phyloP scores from a whole-genome alignment of 2,888 invertebrate genomes.

The Lepidochrysops patricia region DNA sequence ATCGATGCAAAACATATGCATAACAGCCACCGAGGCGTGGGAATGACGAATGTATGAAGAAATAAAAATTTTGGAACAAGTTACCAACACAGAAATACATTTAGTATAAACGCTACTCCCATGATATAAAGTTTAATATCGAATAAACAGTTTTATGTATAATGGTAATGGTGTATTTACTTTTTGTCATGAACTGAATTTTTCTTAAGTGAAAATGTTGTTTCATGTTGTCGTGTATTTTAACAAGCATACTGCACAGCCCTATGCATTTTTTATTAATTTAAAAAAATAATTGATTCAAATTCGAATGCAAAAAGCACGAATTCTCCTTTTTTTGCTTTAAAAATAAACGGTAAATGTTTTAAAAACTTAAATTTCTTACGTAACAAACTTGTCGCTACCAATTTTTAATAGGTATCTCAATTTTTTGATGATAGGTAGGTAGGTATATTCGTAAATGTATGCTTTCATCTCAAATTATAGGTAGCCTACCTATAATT shows the following conservation, averaged over 20 bases:
- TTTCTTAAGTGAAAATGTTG: constrained; percentile 19
- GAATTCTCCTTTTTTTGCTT: background rate
- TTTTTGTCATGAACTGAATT: constrained; percentile 17
- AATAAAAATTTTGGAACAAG: constrained; percentile 19
- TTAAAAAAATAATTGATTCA: background rate
- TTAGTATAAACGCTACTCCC: background rate
- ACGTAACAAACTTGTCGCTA: background rate
- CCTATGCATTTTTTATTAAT: background rate
- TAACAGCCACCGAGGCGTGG: constrained; percentile 24
- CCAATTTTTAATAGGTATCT: constrained; percentile 7
- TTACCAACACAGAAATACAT: constrained; percentile 10
- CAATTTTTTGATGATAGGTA: no score
- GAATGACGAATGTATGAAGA: constrained; percentile 24
- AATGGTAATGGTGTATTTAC: constrained; percentile 9
- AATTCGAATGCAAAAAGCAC: background rate
- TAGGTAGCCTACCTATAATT: no score
- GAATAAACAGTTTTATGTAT: background rate
- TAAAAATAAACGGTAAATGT: background rate
- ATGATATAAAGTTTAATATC: constrained; percentile 11
- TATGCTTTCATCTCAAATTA: no score
- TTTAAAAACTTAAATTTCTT: background rate
- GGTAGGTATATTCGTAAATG: no score
- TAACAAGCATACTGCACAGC: constrained; percentile 1
- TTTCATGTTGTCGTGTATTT: constrained; percentile 16
- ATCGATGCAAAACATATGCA: constrained; percentile 27